Percentiles rank a stretch among this genome's conserved stretches.
phyloP scores from a whole-genome alignment of 2,888 invertebrate genomes.

The Agrenia bidenticulata region DNA sequence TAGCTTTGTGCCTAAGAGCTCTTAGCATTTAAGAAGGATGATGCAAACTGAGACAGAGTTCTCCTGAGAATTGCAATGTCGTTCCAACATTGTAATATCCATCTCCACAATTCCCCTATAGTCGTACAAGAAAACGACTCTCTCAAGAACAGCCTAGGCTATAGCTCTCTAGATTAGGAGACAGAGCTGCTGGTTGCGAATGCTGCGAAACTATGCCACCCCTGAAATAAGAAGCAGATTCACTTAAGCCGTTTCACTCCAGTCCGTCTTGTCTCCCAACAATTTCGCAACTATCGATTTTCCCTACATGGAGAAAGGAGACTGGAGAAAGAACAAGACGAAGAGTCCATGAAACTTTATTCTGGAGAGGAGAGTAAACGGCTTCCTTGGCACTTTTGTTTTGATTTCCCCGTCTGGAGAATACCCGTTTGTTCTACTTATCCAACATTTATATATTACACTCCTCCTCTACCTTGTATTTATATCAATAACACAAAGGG shows the following conservation, averaged over 20 bases:
- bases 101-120: no score
- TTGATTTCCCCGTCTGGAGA: constrained; percentile 1
- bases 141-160: no score
- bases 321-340: no score
- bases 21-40: constrained; percentile 1
- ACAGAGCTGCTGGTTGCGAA: neutral
- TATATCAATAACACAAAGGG: no score
- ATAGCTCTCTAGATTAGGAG: no score
- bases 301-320: neutral
- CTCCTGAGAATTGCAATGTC: neutral
- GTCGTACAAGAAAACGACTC: no score
- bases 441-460: no score
- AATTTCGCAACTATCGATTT: constrained; percentile 14
- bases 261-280: neutral
- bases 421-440: neutral
- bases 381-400: constrained; percentile 13
- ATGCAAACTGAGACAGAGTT: neutral
- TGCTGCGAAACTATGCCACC: neutral
- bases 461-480: no score
- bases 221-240: neutral
- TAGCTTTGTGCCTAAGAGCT: neutral
- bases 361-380: neutral
- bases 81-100: no score
- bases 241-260: constrained; percentile 1
- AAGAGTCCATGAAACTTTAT: constrained; percentile 1